Evolutionary conservation across 2,113 vertebrate genomes (phyloP).

Genomic region (Python bivittatus): DNA sequence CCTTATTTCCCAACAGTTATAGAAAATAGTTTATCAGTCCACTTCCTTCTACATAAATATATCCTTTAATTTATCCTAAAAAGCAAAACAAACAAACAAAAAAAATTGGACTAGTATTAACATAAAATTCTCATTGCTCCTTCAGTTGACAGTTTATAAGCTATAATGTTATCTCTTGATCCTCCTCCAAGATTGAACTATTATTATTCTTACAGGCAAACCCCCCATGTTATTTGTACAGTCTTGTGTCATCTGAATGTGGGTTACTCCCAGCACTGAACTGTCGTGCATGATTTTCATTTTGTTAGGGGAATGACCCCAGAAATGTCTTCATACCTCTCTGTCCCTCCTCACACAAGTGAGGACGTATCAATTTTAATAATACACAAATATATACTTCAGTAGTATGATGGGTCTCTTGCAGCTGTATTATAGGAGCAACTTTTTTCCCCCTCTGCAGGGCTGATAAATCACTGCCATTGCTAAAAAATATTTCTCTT

Average conservation of each 20-base stretch:
- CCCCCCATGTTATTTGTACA: neutral
- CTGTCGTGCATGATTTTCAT: neutral
- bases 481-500: neutral
- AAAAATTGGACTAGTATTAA: neutral
- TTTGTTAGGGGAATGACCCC: neutral
- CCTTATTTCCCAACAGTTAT: neutral
- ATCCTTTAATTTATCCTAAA: neutral
- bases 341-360: neutral
- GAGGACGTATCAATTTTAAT: neutral
- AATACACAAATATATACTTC: neutral
- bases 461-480: neutral
- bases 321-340: neutral
- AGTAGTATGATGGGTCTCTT: neutral
- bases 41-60: neutral
- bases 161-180: neutral
- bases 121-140: neutral
- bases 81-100: neutral
- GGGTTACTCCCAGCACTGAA: neutral
- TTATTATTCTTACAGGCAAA: constrained; percentile 6
- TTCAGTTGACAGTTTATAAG: neutral
- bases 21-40: constrained; percentile 10
- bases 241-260: neutral
- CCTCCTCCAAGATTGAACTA: neutral
- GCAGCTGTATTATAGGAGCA: neutral
- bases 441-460: neutral